Evolutionary conservation across 1,140 invertebrate genomes (phyloP).

Genomic region (Semibalanus balanoides): DNA sequence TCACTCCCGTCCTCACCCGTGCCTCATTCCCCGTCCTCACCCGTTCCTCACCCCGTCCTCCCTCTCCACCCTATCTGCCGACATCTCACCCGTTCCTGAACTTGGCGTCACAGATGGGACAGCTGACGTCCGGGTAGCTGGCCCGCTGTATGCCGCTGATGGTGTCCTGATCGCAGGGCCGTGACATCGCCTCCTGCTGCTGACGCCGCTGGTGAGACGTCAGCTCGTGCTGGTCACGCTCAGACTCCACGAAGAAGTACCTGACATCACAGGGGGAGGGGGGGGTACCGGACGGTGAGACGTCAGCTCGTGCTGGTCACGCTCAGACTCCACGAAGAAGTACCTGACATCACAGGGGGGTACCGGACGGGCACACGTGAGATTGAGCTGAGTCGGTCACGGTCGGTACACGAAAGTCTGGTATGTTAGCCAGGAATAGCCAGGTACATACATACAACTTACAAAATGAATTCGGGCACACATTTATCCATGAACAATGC

Average conservation of each 20-base stretch:
- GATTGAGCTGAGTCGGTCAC: neutral
- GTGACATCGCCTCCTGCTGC: no score
- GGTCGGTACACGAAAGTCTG: neutral
- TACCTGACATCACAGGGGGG: neutral
- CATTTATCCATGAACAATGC: no score
- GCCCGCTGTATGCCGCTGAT: neutral
- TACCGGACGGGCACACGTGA: neutral
- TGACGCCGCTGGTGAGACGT: neutral
- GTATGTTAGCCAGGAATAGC: no score
- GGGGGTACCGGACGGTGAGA: neutral
- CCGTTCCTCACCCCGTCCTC: no score
- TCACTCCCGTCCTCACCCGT: no score
- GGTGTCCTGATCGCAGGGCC: neutral
- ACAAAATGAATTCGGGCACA: no score
- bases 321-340: neutral
- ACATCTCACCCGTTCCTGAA: neutral
- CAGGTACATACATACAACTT: no score
- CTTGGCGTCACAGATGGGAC: neutral
- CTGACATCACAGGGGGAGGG: neutral
- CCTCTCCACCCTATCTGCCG: no score
- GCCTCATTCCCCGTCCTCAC: no score
- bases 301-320: neutral
- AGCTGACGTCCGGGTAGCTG: neutral
- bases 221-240: neutral
- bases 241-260: neutral